A percentile compares a stretch with the other conserved stretches of the same genome.
Conservation (phyloP, 1,140 invertebrate genomes). For the Anastrepha ludens region DNA sequence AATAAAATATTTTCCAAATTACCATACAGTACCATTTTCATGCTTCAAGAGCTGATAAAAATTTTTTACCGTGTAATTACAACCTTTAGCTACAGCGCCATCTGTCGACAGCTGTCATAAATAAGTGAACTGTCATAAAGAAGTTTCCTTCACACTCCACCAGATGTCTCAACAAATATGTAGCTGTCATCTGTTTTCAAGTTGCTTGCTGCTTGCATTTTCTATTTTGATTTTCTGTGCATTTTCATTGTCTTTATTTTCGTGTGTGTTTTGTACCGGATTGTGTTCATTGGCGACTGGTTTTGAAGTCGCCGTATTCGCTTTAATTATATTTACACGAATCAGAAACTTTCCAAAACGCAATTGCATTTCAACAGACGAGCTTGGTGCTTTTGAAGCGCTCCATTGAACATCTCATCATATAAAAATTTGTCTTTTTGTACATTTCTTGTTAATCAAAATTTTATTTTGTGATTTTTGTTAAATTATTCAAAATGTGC, state of each 20-base stretch:
- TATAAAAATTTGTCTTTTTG: neutral
- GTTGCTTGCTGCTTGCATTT: neutral
- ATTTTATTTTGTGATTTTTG: conserved; percentile 34
- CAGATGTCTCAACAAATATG: neutral
- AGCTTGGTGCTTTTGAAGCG: conserved; percentile 3
- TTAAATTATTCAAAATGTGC: conserved; percentile 26
- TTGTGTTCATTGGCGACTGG: conserved; percentile 37
- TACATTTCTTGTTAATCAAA: neutral
- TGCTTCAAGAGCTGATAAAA: no score
- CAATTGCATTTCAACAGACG: conserved; percentile 42
- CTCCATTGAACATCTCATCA: neutral
- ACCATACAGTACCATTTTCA: no score
- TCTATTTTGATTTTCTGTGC: conserved; percentile 27
- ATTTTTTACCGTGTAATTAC: no score
- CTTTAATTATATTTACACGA: conserved; percentile 26
- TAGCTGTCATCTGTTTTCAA: conserved; percentile 42
- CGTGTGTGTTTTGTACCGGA: conserved; percentile 20
- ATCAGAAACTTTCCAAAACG: conserved; percentile 44
- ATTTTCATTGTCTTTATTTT: conserved; percentile 1
- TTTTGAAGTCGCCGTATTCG: conserved; percentile 15
- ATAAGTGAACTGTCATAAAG: neutral
- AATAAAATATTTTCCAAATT: no score
- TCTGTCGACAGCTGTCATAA: neutral
- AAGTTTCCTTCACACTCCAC: neutral
- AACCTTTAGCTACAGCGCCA: neutral